Base-by-base conservation (phyloP, 2,113 vertebrate genomes). In the Taxidea taxus region DNA sequence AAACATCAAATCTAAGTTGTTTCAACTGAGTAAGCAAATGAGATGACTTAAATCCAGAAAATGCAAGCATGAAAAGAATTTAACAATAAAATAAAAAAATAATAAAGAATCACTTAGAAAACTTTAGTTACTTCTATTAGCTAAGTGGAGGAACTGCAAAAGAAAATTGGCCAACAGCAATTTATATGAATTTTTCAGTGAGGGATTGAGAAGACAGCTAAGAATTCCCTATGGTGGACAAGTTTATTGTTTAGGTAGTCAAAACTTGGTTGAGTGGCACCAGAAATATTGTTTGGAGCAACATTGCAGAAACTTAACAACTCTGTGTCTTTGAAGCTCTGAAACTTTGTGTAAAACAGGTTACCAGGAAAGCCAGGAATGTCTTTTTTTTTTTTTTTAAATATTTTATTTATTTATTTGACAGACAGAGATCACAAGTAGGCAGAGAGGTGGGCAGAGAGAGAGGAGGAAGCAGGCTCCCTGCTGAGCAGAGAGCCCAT, bases 11-110 rank as follows among this genome's bases (percentile, higher is more conserved):
- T 44, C 29, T 37, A 87, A 39, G 21, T 85, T 74, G 44, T 82
- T 95, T 34, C 83, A 86, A 44, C 49, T 62, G 31, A 91, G 23
- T 85, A 87, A 94, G 47, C 62, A 88, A 77, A 91, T 88, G 68
- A 96, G 80, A 84, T 39, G 27, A 62, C 87, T 92, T 92, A 95
- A 82, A 60, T 80, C 62, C 58, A 58, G 72, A 51, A 95, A 95
- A 72, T 6, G 58, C 34, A 51, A 89, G 39, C 4, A 6, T 18
- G 70, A 92, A 94, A 94, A 89, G 62, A 75, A 95, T 34, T 34
- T 21, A 93, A 74, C 74, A 54, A 87, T n/a, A 84, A 51, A 58
- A 70, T 31, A 7, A 78, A n/a, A 42, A 49, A 82, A 39, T 18
- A n/a, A 12, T 66, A 87, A 58, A 92, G 0, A 92, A 82, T 44